These are phyloP conservation scores for Lomographa bimaculata DNA, from an alignment of 2,888 invertebrate genomes.

Conservation along the genomic window DNA sequence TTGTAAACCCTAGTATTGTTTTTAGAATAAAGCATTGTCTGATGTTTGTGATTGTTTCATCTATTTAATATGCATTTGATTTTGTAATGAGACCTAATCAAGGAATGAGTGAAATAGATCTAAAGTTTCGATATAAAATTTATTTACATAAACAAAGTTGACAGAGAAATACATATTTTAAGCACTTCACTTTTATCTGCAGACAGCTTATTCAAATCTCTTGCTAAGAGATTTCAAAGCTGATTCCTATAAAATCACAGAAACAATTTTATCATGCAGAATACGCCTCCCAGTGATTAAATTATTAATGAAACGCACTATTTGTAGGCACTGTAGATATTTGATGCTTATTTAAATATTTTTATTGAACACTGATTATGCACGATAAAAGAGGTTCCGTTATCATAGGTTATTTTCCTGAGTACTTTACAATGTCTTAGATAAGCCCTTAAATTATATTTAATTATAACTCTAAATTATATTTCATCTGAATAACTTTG, in stretches of 20 bases:
- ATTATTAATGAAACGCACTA: slow-evolving; percentile 3
- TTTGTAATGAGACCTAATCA: slow-evolving; percentile 1
- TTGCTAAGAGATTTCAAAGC: slow-evolving; percentile 13
- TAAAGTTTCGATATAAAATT: slow-evolving; percentile 15
- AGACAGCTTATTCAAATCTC: slow-evolving; percentile 14
- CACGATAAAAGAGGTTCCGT: slow-evolving; percentile 9
- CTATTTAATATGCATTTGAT: slow-evolving; percentile 2
- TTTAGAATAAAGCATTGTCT: slow-evolving; percentile 10
- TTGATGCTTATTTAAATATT: background rate
- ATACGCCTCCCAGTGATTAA: slow-evolving; percentile 25
- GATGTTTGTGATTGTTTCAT: slow-evolving; percentile 1
- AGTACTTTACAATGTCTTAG: no score
- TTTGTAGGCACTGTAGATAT: no score
- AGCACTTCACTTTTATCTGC: no score
- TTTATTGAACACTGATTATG: slow-evolving; percentile 20
- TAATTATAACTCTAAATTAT: no score
- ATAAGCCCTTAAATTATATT: no score
- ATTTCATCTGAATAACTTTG: no score
- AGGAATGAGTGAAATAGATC: background rate
- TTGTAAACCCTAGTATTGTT: slow-evolving; percentile 10
- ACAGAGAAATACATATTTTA: slow-evolving; percentile 19
- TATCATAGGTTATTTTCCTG: no score
- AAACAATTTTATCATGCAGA: slow-evolving; percentile 13
- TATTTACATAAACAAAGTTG: slow-evolving; percentile 28
- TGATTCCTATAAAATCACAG: background rate